Percentiles rank a stretch among this genome's conserved stretches.
phyloP scores from a whole-genome alignment of 2,888 invertebrate species.

The Carcina quercana region DNA sequence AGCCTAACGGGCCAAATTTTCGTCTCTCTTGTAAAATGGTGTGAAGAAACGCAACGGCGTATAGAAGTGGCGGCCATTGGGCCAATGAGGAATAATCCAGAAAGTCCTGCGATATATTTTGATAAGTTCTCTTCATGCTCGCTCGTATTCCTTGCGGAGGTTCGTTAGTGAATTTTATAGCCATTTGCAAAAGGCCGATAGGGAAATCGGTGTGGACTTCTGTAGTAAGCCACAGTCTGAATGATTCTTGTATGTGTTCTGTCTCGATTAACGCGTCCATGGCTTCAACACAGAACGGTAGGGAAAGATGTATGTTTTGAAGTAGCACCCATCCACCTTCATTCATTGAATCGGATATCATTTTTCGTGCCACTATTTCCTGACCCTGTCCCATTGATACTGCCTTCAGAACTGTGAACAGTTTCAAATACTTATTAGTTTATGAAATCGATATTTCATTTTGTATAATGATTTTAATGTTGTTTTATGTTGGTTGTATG shows the following conservation, averaged over 20 bases:
- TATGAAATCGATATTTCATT: no score
- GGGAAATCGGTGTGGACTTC: constrained; percentile 96
- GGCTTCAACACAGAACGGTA: constrained; percentile 94
- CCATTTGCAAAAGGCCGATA: constrained; percentile 90
- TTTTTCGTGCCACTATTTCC: constrained; percentile 87
- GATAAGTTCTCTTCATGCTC: constrained; percentile 95
- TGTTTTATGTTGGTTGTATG: no score
- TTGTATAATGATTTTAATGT: no score
- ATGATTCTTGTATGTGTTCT: constrained; percentile 86
- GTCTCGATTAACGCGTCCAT: constrained; percentile 92
- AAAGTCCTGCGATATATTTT: constrained; percentile 90
- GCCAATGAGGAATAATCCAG: constrained; percentile 92
- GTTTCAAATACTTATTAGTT: no score
- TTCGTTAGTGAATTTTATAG: constrained; percentile 98
- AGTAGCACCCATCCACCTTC: constrained; percentile 94
- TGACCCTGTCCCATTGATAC: constrained; percentile 99
- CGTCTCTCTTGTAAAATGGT: constrained; percentile 96
- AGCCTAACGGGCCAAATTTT: constrained; percentile 96
- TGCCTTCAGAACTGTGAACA: constrained; percentile 79
- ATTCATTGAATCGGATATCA: constrained; percentile 86
- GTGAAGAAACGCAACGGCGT: constrained; percentile 95
- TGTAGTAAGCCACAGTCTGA: constrained; percentile 95
- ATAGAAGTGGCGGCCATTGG: constrained; percentile 95
- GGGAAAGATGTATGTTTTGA: constrained; percentile 96
- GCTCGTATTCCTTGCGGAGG: constrained; percentile 96